These are phyloP conservation scores for Cisticola juncidis DNA, from an alignment of 2,113 vertebrate genomes.

Conservation along the genomic window DNA sequence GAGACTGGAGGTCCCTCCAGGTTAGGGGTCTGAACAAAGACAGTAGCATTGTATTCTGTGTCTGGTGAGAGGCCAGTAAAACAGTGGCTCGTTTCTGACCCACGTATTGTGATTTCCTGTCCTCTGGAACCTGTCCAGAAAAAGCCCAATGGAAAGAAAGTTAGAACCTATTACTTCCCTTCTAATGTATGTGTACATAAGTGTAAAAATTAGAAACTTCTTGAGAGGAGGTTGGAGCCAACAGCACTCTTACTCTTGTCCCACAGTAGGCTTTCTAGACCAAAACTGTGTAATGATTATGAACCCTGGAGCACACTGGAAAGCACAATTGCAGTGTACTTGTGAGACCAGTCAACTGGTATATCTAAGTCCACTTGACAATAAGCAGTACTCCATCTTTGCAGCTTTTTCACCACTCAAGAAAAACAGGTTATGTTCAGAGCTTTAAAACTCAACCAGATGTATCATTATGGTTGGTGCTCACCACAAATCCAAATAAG, in stretches of 20 bases:
- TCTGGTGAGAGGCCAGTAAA: constrained; percentile 90
- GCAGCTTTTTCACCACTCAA: neutral
- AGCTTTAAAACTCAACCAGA: neutral
- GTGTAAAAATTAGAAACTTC: neutral
- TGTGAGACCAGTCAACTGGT: neutral
- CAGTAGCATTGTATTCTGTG: constrained; percentile 83
- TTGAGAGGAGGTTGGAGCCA: neutral
- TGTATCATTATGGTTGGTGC: neutral
- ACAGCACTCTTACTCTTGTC: neutral
- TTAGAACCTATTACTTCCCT: neutral
- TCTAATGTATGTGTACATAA: neutral
- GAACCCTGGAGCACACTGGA: neutral
- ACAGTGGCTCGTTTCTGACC: constrained; percentile 88
- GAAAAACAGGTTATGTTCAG: neutral
- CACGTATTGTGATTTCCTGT: constrained; percentile 92
- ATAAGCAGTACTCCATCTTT: neutral
- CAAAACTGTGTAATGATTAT: neutral
- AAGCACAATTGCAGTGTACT: neutral
- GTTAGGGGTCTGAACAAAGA: constrained; percentile 94
- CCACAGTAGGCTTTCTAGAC: neutral
- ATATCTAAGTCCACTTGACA: neutral
- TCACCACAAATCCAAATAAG: neutral
- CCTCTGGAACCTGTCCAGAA: constrained; percentile 79
- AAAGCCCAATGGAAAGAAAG: neutral
- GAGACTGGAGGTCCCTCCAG: constrained; percentile 91